Percentiles rank a stretch among this genome's conserved stretches.
Conservation (phyloP, 2,888 invertebrate species). For the Fragum whitleyi region DNA sequence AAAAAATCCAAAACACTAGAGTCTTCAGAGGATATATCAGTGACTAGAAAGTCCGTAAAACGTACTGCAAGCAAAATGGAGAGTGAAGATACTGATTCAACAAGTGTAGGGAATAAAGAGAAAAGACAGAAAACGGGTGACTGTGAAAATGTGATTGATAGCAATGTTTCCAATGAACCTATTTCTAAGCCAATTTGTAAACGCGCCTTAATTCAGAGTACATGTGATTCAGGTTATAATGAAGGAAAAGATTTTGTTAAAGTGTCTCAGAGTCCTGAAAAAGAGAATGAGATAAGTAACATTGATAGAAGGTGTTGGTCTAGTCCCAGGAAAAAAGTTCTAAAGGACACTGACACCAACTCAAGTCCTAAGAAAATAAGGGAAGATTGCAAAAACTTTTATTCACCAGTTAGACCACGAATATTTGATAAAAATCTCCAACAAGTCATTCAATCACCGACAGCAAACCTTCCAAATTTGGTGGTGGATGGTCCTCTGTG, state of each 20-base stretch:
- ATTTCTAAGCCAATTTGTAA: background rate
- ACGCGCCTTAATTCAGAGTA: background rate
- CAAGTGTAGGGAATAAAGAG: background rate
- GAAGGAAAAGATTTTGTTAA: background rate
- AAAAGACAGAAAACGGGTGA: conserved; percentile 1
- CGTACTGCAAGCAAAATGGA: conserved; percentile 24
- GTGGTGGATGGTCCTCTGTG: conserved; percentile 66
- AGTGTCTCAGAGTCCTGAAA: too few species aligned
- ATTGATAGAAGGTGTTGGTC: background rate
- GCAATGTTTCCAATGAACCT: background rate
- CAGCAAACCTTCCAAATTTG: conserved; percentile 72
- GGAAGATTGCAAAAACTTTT: conserved; percentile 30
- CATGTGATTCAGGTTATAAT: background rate
- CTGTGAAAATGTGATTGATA: background rate
- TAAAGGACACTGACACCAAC: conserved; percentile 45
- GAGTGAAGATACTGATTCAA: background rate
- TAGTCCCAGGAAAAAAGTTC: conserved; percentile 36
- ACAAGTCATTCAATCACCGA: conserved; percentile 64
- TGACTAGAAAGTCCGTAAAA: conserved; percentile 3
- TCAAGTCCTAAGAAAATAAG: conserved; percentile 49
- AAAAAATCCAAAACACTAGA: conserved; percentile 17
- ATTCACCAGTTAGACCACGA: conserved; percentile 31
- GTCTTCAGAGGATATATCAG: background rate
- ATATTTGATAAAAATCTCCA: conserved; percentile 17
- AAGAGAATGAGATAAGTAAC: background rate